Evolutionary conservation across 2,888 invertebrate genomes (phyloP), one percentile per base, ranked within the genome.

Genomic region (Sympetrum striolatum): DNA sequence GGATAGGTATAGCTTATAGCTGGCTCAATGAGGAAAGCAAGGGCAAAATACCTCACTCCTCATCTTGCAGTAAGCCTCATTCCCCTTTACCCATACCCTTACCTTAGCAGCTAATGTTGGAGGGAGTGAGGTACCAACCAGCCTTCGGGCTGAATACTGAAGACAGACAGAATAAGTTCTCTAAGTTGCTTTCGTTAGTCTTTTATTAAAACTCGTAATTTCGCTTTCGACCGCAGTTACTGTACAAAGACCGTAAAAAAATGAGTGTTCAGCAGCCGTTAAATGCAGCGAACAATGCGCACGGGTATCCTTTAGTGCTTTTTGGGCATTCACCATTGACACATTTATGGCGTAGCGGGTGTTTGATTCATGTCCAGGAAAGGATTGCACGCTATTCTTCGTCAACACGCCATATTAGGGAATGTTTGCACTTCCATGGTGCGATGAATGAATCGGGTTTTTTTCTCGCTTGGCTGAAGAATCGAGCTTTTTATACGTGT

Each of bases 331-430:
- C 48, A 18, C 58, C 82, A 58, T 53, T 58, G 82, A 82, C 82
- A 58, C n/a, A 58, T 82, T 82, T 82, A 82, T 58, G 82, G 82
- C 82, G 35, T 82, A 82, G 53, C 81, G 22, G 58, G 82, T 82
- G 82, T 82, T 82, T 60, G 58, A 82, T 58, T 53, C 82, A 60
- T 82, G 64, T 58, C 58, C 82, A 35, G 82, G 10, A 31, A 64
- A 35, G 35, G 31, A 25, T 58, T 58, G 53, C 35, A 82, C 35
- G 31, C 82, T 82, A 31, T 35, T 58, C 35, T 58, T 10, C 58
- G 58, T 82, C 44, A 82, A 82, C 58, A 53, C 22, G 58, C 82
- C 82, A 31, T 82, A 53, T 82, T 82, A 35, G 82, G 82, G 31
- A 15, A 82, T 60, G 82, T 82, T 82, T 82, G 58, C 37, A 31